Conservation (phyloP, 2,888 invertebrate genomes). For the Cephus pulcher region DNA sequence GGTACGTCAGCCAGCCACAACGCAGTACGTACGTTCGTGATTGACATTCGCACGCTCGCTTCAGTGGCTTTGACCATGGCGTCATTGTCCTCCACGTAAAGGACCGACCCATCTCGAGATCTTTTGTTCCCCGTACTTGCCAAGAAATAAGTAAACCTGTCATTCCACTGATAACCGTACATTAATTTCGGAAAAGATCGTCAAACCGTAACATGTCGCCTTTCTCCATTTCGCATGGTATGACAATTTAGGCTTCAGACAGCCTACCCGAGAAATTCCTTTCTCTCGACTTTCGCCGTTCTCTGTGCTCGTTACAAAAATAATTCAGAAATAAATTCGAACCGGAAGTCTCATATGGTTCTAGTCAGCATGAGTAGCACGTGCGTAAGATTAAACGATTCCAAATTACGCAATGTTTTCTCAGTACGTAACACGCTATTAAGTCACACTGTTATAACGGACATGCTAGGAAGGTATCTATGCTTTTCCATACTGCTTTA, state of each 20-base stretch:
- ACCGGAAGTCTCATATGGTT: not conserved
- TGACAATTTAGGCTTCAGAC: not conserved
- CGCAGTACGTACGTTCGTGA: not conserved
- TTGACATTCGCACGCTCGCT: not conserved
- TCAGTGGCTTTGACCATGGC: not conserved
- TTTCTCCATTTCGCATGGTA: not conserved
- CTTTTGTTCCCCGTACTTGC: not conserved
- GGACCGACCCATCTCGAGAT: not conserved
- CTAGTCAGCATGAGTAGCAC: not conserved
- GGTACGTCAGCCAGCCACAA: not conserved
- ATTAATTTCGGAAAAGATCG: not conserved
- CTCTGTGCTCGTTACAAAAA: not conserved
- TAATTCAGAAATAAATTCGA: not conserved
- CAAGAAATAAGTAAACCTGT: not conserved
- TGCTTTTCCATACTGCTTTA: not conserved
- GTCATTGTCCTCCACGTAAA: not conserved
- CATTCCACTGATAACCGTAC: not conserved
- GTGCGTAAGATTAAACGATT: not conserved
- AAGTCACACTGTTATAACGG: not conserved
- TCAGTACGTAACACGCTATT: not conserved
- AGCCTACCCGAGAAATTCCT: not conserved
- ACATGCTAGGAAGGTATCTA: not conserved
- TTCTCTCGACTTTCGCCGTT: not conserved
- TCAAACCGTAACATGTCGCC: not conserved
- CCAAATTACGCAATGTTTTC: not conserved